Evolutionary conservation across 2,888 invertebrate species (phyloP), one percentile per base, ranked within the genome.

Genomic region (Carcina quercana): DNA sequence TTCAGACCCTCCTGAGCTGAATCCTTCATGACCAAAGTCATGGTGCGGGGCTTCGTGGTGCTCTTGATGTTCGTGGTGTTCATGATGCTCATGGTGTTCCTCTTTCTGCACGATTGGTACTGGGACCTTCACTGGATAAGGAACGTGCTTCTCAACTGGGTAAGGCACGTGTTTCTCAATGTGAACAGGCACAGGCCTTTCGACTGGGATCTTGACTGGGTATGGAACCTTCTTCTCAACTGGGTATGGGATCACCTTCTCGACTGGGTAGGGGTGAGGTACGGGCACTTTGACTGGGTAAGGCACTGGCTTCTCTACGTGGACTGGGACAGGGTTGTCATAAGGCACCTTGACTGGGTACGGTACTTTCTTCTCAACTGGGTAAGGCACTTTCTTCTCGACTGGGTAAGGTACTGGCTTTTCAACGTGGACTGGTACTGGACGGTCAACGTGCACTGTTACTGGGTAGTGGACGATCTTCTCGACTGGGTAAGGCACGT

Each of bases 261-360:
- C 87, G 0, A 90, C 88, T 12, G 89, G 89, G 64, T 90, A 91
- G 13, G 91, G 91, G 5, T 86, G 87, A 10, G 91, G 91, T 20
- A 89, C 87, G 6, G 87, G 91, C 14, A 92, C 91, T 59, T 92
- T 92, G 4, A 93, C 91, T 28, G 85, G 86, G 50, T 89, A 89
- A 15, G 93, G 93, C 43, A 92, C 91, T 21, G 90, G 91, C 60
- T 92, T 92, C 40, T 92, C 92, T 2, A 93, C 92, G 40, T 90
- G 90, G 10, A 91, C 90, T 5, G 91, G 91, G 3, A 91, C 86
- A 24, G 89, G 92, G 54, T 88, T 86, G 26, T 91, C 89, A 19
- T 88, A 85, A 28, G 75, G 86, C 25, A 90, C 87, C 63, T 91
- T 89, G 2, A 91, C 91, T 31, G 91, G 91, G 61, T 89, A 89